Percentiles rank a stretch among this genome's conserved stretches.
Evolutionary conservation across 2,113 vertebrate species (phyloP).

Genomic region (Sisor rabdophorus): DNA sequence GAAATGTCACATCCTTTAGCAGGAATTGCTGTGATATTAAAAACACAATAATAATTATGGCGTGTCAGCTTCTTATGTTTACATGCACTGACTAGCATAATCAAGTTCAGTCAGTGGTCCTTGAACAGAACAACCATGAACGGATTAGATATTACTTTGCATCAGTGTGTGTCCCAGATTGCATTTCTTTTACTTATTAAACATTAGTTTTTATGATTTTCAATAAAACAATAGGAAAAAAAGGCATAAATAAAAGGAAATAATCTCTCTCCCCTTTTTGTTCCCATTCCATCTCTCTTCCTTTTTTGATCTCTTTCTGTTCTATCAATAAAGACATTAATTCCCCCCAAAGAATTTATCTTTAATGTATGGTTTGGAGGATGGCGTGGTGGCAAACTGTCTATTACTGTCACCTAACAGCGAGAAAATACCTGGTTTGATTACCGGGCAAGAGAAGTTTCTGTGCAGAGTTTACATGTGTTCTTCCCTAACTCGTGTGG

Average conservation of each 20-base stretch:
- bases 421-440: no score
- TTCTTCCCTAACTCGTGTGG: no score
- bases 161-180: conserved; percentile 58
- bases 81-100: neutral
- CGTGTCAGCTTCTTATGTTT: neutral
- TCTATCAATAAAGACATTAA: no score
- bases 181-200: conserved; percentile 63
- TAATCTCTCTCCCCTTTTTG: no score
- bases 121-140: conserved; percentile 21
- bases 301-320: no score
- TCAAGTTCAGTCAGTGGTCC: conserved; percentile 24
- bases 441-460: no score
- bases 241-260: conserved; percentile 45
- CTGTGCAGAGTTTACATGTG: no score
- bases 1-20: neutral
- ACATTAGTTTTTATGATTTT: conserved; percentile 71
- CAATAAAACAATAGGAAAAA: conserved; percentile 58
- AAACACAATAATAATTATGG: neutral
- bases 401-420: no score
- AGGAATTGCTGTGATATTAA: conserved; percentile 2
- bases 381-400: no score
- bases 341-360: no score
- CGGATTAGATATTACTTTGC: conserved; percentile 17
- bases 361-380: no score
- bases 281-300: no score